Base-by-base conservation (phyloP, 2,797 vertebrate species). In the Poeciliopsis presidionis region DNA sequence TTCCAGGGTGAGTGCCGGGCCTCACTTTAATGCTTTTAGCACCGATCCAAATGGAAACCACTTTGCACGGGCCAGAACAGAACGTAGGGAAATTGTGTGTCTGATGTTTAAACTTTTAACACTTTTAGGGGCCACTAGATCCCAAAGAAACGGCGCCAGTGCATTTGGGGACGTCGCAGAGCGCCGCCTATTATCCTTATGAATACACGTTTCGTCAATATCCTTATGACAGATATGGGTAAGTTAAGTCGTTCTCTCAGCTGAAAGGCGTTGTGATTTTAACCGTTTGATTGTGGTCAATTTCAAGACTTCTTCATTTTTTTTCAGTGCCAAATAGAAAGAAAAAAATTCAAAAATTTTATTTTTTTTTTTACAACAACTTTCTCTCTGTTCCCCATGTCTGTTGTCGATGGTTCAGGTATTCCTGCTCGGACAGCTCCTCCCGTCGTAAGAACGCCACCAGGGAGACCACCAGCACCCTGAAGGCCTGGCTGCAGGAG, bases 381-480 rank as follows among this genome's bases (percentile, higher is more conserved):
- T 61, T 41, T 49, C 72, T 12, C 2, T 13, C n/a, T 30, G 55
- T 57, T 28, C 30, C 53, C 11, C 30, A 0, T n/a, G 30, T 59
- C 16, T 41, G 0, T 30, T 36, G 20, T 49, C 36, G 77, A 36
- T 13, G 11, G 7, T 61, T 73, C 81, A 99, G 98, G 91, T 98
- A 98, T 74, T 96, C 96, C 22, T 95, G 96, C 59, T 95, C 97
- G 84, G 98, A 99, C 41, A 95, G 97, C 5, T 96, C 96, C 49
- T 96, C 97, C 0, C 94, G 98, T 57, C 96, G 98, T 74, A 99
- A 99, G 91, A 99, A 99, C 8, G 97, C 98, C 77, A 98, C 97
- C 4, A 93, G 97, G 1, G 98, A 99, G 93, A 98, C 97, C 14
- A 99, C 98, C 30, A 97, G 97, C 87, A 95, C 97, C 0, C 90